Conservation (phyloP, 2,888 invertebrate species). For the Ectobius pallidus region DNA sequence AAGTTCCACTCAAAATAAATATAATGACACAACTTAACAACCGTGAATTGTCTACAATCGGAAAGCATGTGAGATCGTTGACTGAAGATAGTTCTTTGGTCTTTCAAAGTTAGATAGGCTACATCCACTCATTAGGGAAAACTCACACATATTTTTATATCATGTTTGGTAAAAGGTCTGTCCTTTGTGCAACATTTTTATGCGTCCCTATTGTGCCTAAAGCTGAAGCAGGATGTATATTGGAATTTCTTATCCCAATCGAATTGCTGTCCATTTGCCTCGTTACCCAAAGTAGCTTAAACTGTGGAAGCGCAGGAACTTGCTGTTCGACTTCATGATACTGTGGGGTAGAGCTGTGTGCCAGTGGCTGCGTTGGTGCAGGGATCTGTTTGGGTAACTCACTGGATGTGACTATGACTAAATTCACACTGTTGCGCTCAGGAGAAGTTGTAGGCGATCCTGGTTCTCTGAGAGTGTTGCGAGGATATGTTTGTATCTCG, state of each 20-base stretch:
- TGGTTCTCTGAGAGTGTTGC: not conserved
- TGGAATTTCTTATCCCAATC: not conserved
- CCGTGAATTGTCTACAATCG: too few species aligned
- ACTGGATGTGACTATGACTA: slow-evolving; percentile 50
- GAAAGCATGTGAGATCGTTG: too few species aligned
- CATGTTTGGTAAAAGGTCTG: slow-evolving; percentile 48
- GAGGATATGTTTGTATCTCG: not conserved
- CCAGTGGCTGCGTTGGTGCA: slow-evolving; percentile 52
- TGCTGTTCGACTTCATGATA: slow-evolving; percentile 39
- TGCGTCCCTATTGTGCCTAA: slow-evolving; percentile 43
- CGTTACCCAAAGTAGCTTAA: slow-evolving; percentile 39
- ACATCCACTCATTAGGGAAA: not conserved
- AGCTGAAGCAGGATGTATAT: not conserved
- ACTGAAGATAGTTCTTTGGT: too few species aligned
- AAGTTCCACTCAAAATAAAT: too few species aligned
- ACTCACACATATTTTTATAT: slow-evolving; percentile 23
- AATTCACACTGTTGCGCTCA: slow-evolving; percentile 42
- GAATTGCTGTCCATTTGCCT: slow-evolving; percentile 17
- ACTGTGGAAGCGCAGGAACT: slow-evolving; percentile 33
- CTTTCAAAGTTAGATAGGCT: too few species aligned
- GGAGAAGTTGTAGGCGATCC: not conserved
- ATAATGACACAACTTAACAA: too few species aligned
- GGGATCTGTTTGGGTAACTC: slow-evolving; percentile 57
- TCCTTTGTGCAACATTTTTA: slow-evolving; percentile 48
- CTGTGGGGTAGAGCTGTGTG: slow-evolving; percentile 43